Conservation (phyloP, 2,888 invertebrate genomes). For the Macrosiphum euphorbiae region DNA sequence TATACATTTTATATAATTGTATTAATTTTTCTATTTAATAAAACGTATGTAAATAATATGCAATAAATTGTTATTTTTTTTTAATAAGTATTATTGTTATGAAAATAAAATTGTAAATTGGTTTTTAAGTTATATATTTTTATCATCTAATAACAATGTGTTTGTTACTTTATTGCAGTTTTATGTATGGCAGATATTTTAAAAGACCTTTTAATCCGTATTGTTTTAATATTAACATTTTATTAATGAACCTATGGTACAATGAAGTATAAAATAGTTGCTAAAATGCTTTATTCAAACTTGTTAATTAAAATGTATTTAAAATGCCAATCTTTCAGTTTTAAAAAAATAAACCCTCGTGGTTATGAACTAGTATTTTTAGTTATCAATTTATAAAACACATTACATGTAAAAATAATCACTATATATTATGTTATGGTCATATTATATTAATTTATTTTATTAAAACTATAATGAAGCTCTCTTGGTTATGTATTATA, state of each 20-base stretch:
- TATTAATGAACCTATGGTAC: background rate
- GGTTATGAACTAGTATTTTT: background rate
- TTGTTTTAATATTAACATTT: background rate
- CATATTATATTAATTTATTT: background rate
- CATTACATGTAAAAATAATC: background rate
- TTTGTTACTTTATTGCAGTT: background rate
- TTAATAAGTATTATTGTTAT: background rate
- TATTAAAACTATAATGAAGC: background rate
- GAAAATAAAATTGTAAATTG: background rate
- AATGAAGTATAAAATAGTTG: background rate
- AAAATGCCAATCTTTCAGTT: background rate
- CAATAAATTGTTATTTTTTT: background rate
- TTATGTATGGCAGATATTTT: background rate
- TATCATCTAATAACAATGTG: background rate
- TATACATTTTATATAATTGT: background rate
- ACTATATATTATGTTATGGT: background rate
- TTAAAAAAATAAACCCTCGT: background rate
- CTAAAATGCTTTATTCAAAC: background rate
- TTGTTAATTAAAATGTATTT: background rate
- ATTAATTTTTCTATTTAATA: background rate
- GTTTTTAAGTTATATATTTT: background rate
- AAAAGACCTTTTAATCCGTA: background rate
- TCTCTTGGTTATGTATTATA: background rate
- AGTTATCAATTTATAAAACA: background rate
- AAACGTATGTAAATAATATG: background rate